Evolutionary conservation across 2,113 vertebrate genomes (phyloP), one percentile per base, ranked within the genome.

Genomic region (Orycteropus afer): DNA sequence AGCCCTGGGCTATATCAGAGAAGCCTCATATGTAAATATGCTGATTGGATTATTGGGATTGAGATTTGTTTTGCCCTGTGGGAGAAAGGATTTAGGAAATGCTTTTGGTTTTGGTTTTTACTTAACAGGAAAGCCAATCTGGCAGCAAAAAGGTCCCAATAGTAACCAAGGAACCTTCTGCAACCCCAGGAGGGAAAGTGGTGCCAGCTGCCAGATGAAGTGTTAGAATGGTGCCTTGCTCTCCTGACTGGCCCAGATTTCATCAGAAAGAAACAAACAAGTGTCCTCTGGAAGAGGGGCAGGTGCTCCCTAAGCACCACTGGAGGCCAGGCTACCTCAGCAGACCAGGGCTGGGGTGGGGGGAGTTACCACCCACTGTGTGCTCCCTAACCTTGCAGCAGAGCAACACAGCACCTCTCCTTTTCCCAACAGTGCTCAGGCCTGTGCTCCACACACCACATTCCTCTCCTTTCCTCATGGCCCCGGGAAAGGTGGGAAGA

Each of bases 261-360:
- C 92, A 53, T 93, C 96, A 94, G 84, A 90, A 82, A 91, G 86
- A 78, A 77, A 55, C 11, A n/a, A n/a, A n/a, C n/a, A n/a, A 17
- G 1, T 2, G 3, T 83, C 55, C 67, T 32, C 67, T 53, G 71
- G 23, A 88, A 67, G 34, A 71, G 22, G 25, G 63, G 14, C 22
- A 49, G 57, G 89, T 67, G 49, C 20, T 40, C 57, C 55, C 12
- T 27, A 47, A 59, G 76, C 32, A 14, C 18, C 0, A 37, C 67
- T 14, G 0, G 42, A 8, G 71, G 37, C 17, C 17, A n/a, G 63
- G 32, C 63, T 14, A 67, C 32, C 63, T 29, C 13, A 34, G 32
- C 63, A 23, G 6, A 11, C 17, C 2, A 0, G 51, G 86, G 27
- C 29, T 25, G 22, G 0, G 40, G 34, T 8, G 7, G 0, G 18